These are phyloP conservation scores for Schizotus pectinicornis DNA, from an alignment of 2,888 invertebrate genomes.

Conservation along the genomic window DNA sequence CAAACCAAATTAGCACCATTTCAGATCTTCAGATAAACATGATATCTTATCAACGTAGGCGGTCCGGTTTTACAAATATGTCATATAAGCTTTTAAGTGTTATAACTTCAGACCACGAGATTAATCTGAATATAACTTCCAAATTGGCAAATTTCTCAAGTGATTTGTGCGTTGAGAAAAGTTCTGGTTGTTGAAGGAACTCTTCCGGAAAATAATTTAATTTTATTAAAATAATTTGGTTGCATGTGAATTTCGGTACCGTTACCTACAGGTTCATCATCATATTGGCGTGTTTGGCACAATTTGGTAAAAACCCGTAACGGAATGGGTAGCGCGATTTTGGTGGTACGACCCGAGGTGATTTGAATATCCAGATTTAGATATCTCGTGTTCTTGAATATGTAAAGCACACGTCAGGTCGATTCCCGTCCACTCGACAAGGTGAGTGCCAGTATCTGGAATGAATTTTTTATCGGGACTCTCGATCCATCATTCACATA, in stretches of 20 bases:
- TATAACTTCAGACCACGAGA: too few relatives aligned
- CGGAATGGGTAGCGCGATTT: background rate
- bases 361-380: constrained; percentile 18
- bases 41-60: too few relatives aligned
- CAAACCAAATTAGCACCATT: too few relatives aligned
- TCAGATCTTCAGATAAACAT: too few relatives aligned
- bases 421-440: constrained; percentile 25
- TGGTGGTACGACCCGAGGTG: background rate
- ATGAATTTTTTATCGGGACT: constrained; percentile 26
- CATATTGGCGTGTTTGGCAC: background rate
- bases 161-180: too few relatives aligned
- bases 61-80: too few relatives aligned
- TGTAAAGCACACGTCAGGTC: constrained; percentile 15
- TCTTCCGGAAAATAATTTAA: too few relatives aligned
- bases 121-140: too few relatives aligned
- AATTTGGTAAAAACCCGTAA: background rate
- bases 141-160: too few relatives aligned
- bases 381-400: constrained; percentile 19
- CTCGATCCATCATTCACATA: constrained; percentile 31
- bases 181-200: too few relatives aligned
- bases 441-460: constrained; percentile 21
- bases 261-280: background rate
- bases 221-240: too few relatives aligned
- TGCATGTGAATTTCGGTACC: constrained; percentile 4
- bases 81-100: too few relatives aligned